phyloP scores from a whole-genome alignment of 2,113 vertebrate genomes.

The Nipponia nippon region DNA sequence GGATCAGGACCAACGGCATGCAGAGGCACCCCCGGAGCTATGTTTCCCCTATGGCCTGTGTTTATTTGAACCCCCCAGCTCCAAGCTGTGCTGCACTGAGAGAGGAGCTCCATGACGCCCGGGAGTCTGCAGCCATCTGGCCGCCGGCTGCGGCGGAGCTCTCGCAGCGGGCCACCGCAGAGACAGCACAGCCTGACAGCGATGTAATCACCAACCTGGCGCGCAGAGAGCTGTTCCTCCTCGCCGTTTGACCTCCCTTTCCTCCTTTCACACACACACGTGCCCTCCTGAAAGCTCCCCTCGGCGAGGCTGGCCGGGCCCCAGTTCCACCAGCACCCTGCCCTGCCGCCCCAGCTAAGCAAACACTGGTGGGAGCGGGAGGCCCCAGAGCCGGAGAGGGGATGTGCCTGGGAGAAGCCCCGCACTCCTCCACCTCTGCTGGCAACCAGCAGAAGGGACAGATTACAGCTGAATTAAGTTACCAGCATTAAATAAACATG shows the following conservation, averaged over 20 bases:
- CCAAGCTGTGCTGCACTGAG: neutral
- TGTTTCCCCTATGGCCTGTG: accelerated
- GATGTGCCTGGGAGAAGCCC: neutral
- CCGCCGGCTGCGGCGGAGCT: accelerated
- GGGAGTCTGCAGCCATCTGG: neutral
- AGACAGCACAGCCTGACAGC: neutral
- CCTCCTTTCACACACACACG: neutral
- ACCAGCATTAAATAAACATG: slow-evolving; percentile 27
- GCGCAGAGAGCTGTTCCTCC: neutral
- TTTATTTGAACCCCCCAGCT: neutral
- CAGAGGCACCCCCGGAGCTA: accelerated
- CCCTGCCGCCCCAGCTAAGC: neutral
- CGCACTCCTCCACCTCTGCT: neutral
- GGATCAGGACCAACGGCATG: accelerated
- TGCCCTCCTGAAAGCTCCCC: neutral
- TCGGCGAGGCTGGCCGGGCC: accelerated
- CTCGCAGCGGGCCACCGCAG: neutral
- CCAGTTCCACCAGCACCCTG: neutral
- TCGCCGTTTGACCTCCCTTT: neutral
- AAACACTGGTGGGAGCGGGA: neutral
- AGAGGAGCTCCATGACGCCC: neutral
- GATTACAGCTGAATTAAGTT: neutral
- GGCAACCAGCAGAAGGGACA: slow-evolving; percentile 3
- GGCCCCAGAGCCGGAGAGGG: neutral
- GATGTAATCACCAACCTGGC: neutral